Base-by-base conservation (phyloP, 2,113 vertebrate genomes). In the Neopipo cinnamomea region DNA sequence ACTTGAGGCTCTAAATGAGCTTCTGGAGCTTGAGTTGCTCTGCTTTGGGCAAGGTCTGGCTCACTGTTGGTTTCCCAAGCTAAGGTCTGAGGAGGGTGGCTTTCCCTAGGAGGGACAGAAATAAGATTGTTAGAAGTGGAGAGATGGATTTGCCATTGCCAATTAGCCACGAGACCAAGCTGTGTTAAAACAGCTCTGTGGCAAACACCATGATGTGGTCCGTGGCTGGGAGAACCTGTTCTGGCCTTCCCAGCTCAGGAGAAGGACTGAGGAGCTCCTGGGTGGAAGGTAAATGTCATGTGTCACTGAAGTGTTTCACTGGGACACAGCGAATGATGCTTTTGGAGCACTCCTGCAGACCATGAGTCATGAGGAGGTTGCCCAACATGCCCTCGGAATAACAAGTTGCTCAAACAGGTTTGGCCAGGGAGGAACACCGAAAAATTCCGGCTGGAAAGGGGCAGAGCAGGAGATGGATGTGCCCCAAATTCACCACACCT, bases 291-390 rank as follows among this genome's bases (percentile, higher is more conserved):
- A 24, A 72, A 76, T 42, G 85, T 72, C 71, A 66, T 66, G 49
- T 88, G 53, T 75, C 75, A 71, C 73, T 46, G 5, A 31, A 44
- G 41, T 30, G 49, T 65, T 87, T 41, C n/a, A 52, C 70, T 80
- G 52, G 74, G 55, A 42, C 28, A 14, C 2, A 10, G 56, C 2
- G 18, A 23, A 1, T 9, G 76, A 39, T 78, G 71, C 18, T 76
- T n/a, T 44, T 47, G 88, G 46, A 4, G 4, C 24, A 19, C 93
- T 89, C 74, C 94, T 52, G 79, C 6, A 0, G 56, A 7, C 12
- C 4, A 0, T 96, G 95, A 95, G 49, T 94, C 95, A 95, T 44
- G 70, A 41, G 41, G 18, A 87, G 74, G 42, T 95, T 92, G 76
- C 93, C 84, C 94, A 95, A 87, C 0, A 0, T 2, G 9, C 68